A percentile compares a stretch with the other conserved stretches of the same genome.
These are phyloP conservation scores for Bursaphelenchus okinawaensis DNA, from an alignment of 2,888 invertebrate genomes.

Conservation along the genomic window DNA sequence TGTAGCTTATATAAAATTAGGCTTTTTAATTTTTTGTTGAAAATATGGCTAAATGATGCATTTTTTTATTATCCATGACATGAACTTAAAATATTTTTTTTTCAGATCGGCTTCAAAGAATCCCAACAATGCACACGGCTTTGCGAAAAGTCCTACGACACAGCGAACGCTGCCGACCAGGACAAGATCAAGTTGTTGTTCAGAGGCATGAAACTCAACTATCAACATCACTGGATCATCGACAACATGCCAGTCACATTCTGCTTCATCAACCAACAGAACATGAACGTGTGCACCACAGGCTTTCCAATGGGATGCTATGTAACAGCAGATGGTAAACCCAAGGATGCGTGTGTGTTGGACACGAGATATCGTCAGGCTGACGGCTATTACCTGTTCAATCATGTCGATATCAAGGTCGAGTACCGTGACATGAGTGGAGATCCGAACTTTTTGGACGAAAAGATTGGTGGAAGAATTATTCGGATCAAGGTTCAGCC, in stretches of 20 bases:
- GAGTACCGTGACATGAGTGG: slow-evolving; percentile 76
- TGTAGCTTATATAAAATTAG: neutral
- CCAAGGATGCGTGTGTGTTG: slow-evolving; percentile 62
- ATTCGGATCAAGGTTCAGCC: slow-evolving; percentile 64
- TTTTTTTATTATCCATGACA: neutral
- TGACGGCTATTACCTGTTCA: slow-evolving; percentile 84
- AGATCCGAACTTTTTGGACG: slow-evolving; percentile 71
- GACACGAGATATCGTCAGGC: slow-evolving; percentile 58
- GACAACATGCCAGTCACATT: slow-evolving; percentile 99
- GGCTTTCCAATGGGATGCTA: slow-evolving; percentile 98
- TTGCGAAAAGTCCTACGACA: slow-evolving; percentile 67
- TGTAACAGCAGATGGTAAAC: slow-evolving; percentile 57
- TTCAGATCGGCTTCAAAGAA: slow-evolving; percentile 71
- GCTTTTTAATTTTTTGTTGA: neutral
- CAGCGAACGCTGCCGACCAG: slow-evolving; percentile 63
- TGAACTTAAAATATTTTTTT: slow-evolving; percentile 22
- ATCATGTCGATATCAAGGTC: slow-evolving; percentile 88
- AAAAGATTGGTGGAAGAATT: slow-evolving; percentile 73
- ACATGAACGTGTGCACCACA: slow-evolving; percentile 69
- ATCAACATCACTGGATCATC: slow-evolving; percentile 89
- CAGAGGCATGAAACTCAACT: slow-evolving; percentile 87
- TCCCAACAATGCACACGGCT: slow-evolving; percentile 63
- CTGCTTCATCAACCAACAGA: slow-evolving; percentile 69
- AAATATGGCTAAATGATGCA: too few relatives aligned
- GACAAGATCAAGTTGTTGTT: slow-evolving; percentile 74